phyloP scores from a whole-genome alignment of 2,888 invertebrate species.

The Caenorhabditis parvicauda region DNA sequence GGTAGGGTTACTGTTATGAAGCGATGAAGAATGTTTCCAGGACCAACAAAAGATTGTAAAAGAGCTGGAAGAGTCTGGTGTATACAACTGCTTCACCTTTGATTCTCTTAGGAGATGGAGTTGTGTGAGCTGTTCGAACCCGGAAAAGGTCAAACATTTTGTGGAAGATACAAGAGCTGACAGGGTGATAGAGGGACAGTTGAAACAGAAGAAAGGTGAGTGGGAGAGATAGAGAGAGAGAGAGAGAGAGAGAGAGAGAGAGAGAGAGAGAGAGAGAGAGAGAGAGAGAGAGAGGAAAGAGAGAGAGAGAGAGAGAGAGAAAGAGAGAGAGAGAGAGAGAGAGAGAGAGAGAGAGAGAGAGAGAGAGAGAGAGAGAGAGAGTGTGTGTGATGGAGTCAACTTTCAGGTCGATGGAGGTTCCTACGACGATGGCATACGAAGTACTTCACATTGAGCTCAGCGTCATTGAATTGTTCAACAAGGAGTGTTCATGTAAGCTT shows the following conservation, averaged over 20 bases:
- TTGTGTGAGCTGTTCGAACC: slow-evolving; percentile 80
- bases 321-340: no score
- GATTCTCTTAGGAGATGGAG: slow-evolving; percentile 75
- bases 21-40: slow-evolving; percentile 62
- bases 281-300: no score
- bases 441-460: slow-evolving; percentile 89
- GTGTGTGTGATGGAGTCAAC: no score
- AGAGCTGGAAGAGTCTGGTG: slow-evolving; percentile 81
- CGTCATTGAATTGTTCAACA: slow-evolving; percentile 76
- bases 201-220: slow-evolving; percentile 88
- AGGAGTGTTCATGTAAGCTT: slow-evolving; percentile 20
- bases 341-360: no score
- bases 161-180: slow-evolving; percentile 31
- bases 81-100: slow-evolving; percentile 89
- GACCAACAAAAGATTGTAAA: slow-evolving; percentile 83
- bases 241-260: no score
- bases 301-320: no score
- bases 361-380: no score
- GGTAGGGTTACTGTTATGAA: slow-evolving; percentile 65
- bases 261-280: no score
- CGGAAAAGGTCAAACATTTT: slow-evolving; percentile 27
- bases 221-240: no score
- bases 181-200: slow-evolving; percentile 70
- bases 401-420: slow-evolving; percentile 85
- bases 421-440: slow-evolving; percentile 88